Conservation (phyloP, 2,797 vertebrate genomes). For the Phataginus tricuspis region DNA sequence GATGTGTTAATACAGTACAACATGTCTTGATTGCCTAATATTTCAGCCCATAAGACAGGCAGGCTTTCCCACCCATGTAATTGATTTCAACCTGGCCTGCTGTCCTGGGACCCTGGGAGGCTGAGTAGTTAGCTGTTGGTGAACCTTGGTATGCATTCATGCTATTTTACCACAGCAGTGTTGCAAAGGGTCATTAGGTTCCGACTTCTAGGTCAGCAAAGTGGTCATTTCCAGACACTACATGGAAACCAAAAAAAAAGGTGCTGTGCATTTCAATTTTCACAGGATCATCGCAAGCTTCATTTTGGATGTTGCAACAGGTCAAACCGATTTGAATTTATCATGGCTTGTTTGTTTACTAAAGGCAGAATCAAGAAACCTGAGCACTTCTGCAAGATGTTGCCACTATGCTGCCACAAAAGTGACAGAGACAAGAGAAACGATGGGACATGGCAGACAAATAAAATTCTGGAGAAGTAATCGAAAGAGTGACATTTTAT, state of each 20-base stretch:
- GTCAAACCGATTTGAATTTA: constrained; percentile 6
- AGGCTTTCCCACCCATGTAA: not conserved
- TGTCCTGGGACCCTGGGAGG: not conserved
- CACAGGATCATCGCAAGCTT: too few relatives aligned
- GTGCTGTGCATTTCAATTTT: not conserved
- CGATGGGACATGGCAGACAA: constrained; percentile 84
- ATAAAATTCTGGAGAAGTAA: constrained; percentile 81
- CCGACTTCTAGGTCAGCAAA: not conserved
- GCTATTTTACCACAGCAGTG: not conserved
- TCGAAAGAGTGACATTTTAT: constrained; percentile 74
- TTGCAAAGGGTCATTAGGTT: constrained; percentile 37
- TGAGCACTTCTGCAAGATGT: not conserved
- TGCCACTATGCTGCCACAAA: not conserved
- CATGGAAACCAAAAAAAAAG: not conserved
- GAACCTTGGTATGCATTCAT: constrained; percentile 4
- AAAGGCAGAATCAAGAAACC: not conserved
- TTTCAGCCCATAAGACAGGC: not conserved
- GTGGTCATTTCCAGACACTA: not conserved
- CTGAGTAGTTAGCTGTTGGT: not conserved
- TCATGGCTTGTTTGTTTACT: not conserved
- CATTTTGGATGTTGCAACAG: not conserved
- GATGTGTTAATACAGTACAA: not conserved
- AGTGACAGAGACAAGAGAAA: constrained; percentile 82
- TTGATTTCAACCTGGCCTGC: constrained; percentile 3
- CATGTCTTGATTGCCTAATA: not conserved